Conservation (phyloP, 2,113 vertebrate genomes). For the Lonchura striata region DNA sequence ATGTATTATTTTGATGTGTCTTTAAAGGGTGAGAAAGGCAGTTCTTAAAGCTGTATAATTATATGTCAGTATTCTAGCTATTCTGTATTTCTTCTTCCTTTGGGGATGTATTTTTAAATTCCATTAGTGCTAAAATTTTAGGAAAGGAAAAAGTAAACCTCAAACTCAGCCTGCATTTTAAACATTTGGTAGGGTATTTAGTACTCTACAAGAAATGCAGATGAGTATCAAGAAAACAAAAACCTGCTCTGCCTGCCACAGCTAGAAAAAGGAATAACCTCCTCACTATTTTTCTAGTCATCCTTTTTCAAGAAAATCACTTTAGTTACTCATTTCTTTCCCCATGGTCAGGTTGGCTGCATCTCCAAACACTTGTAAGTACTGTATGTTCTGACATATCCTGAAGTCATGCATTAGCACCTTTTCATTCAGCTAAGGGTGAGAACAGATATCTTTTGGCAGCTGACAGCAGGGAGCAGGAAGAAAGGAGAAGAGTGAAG, state of each 20-base stretch:
- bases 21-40: neutral
- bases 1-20: neutral
- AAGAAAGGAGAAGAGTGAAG: slow-evolving; percentile 69
- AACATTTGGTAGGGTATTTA: slow-evolving; percentile 13
- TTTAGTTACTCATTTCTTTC: slow-evolving; percentile 72
- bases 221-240: neutral
- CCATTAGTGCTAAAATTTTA: neutral
- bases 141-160: neutral
- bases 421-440: slow-evolving; percentile 86
- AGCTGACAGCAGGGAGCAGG: slow-evolving; percentile 81
- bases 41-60: neutral
- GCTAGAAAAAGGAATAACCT: slow-evolving; percentile 16
- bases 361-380: slow-evolving; percentile 83
- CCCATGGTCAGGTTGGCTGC: slow-evolving; percentile 77
- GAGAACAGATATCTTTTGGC: slow-evolving; percentile 93
- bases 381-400: slow-evolving; percentile 89
- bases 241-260: neutral
- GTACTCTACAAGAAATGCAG: neutral
- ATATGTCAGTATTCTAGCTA: neutral
- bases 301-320: slow-evolving; percentile 53
- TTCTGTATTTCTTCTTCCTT: neutral
- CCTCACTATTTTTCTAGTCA: neutral
- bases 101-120: neutral
- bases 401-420: slow-evolving; percentile 92
- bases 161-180: neutral